These are phyloP conservation scores for Neosilurus hyrtlii DNA, from an alignment of 2,797 vertebrate genomes.

Conservation along the genomic window DNA sequence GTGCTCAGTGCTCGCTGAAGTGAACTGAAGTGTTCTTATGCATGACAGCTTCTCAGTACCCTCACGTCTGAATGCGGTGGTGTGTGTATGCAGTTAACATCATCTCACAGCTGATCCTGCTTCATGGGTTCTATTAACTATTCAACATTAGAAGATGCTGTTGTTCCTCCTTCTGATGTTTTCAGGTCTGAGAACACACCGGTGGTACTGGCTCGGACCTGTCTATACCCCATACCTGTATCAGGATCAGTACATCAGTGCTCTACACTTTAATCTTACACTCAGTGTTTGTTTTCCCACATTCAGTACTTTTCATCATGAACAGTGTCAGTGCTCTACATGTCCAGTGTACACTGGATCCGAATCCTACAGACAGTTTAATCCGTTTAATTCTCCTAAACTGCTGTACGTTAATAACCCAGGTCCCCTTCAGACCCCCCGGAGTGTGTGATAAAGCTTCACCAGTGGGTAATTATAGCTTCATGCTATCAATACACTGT, in stretches of 20 bases:
- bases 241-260: background rate
- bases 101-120: background rate
- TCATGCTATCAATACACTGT: slow-evolving; percentile 40
- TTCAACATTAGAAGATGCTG: background rate
- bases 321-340: background rate
- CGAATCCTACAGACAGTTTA: background rate
- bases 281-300: background rate
- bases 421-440: background rate
- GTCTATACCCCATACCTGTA: background rate
- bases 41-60: background rate
- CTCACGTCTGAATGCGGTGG: background rate
- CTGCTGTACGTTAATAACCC: background rate
- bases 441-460: slow-evolving; percentile 21
- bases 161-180: background rate
- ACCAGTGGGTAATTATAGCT: slow-evolving; percentile 34
- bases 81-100: background rate
- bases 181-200: background rate
- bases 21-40: background rate
- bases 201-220: background rate
- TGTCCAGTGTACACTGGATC: background rate
- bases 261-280: background rate
- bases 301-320: background rate
- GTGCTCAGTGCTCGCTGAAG: background rate
- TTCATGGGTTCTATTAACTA: background rate
- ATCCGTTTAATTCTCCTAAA: background rate